Evolutionary conservation across 1,140 invertebrate genomes (phyloP).

Genomic region (Leptinotarsa undecemlineata): DNA sequence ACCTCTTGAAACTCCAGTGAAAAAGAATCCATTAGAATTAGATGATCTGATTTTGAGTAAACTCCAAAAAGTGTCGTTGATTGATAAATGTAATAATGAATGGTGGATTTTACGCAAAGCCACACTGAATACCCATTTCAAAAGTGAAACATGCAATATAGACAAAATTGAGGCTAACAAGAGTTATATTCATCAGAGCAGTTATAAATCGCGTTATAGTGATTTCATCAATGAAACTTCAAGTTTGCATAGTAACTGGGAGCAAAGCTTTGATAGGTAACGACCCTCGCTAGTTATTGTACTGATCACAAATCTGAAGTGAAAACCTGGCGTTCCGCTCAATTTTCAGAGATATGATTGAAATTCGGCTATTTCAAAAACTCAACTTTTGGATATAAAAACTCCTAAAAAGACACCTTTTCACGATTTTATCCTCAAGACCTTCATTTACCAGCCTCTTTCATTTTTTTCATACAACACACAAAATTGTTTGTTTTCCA

Average conservation of each 20-base stretch:
- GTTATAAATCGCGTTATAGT: constrained; percentile 23
- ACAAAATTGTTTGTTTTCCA: too few relatives aligned
- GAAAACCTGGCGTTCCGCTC: too few relatives aligned
- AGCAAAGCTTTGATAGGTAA: constrained; percentile 28
- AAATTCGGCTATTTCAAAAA: too few relatives aligned
- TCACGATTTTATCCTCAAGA: too few relatives aligned
- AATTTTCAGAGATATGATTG: too few relatives aligned
- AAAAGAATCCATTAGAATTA: constrained; percentile 52
- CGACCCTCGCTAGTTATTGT: too few relatives aligned
- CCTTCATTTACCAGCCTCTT: too few relatives aligned
- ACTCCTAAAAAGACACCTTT: too few relatives aligned
- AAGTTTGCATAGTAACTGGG: constrained; percentile 38
- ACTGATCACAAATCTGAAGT: too few relatives aligned
- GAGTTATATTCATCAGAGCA: constrained; percentile 24
- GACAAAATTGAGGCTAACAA: constrained; percentile 30
- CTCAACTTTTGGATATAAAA: too few relatives aligned
- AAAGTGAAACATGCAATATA: constrained; percentile 31
- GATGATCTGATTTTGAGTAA: constrained; percentile 67
- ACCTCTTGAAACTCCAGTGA: constrained; percentile 55
- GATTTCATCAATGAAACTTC: constrained; percentile 41
- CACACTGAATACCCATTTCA: constrained; percentile 24
- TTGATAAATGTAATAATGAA: constrained; percentile 64
- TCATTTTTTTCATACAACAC: too few relatives aligned
- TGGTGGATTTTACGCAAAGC: constrained; percentile 71
- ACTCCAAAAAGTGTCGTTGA: constrained; percentile 73